Evolutionary conservation across 2,888 invertebrate genomes (phyloP).

Genomic region (Hirtodrosophila alboralis): DNA sequence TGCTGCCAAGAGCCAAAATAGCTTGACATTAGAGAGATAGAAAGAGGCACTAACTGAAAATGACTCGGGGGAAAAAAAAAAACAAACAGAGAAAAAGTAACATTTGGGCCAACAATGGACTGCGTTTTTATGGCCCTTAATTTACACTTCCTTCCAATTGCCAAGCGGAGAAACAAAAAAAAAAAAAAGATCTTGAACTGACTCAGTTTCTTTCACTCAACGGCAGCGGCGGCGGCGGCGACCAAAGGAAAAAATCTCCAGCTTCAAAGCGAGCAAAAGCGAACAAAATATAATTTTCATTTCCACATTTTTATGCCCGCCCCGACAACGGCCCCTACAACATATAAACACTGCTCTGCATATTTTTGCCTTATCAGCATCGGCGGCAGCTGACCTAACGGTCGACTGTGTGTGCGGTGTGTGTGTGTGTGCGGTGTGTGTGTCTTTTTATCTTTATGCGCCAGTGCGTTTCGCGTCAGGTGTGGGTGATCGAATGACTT

Average conservation of each 20-base stretch:
- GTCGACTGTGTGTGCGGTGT: constrained; percentile 20
- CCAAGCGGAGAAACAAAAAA: constrained; percentile 23
- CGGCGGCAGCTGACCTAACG: constrained; percentile 37
- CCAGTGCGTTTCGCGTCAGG: constrained; percentile 31
- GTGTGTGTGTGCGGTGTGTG: too few species aligned
- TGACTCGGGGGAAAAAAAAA: too few species aligned
- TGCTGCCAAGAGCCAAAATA: constrained; percentile 75
- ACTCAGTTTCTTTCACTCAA: background rate
- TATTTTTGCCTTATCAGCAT: constrained; percentile 57
- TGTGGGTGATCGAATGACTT: constrained; percentile 25
- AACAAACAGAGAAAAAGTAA: too few species aligned
- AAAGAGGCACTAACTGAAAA: constrained; percentile 50
- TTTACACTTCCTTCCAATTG: constrained; percentile 73
- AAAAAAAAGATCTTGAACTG: constrained; percentile 30
- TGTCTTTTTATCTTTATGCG: constrained; percentile 38
- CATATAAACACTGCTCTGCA: constrained; percentile 49
- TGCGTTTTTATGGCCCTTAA: constrained; percentile 69
- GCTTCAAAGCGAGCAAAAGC: constrained; percentile 53
- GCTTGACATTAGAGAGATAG: constrained; percentile 61
- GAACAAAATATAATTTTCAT: constrained; percentile 75
- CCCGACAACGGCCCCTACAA: constrained; percentile 4
- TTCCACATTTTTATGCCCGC: constrained; percentile 60
- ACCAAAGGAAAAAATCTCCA: constrained; percentile 44
- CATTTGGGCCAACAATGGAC: constrained; percentile 44
- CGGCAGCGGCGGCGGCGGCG: constrained; percentile 31